Evolutionary conservation across 2,888 invertebrate genomes (phyloP), one percentile per base, ranked within the genome.

Genomic region (Blastobasis lacticolella): DNA sequence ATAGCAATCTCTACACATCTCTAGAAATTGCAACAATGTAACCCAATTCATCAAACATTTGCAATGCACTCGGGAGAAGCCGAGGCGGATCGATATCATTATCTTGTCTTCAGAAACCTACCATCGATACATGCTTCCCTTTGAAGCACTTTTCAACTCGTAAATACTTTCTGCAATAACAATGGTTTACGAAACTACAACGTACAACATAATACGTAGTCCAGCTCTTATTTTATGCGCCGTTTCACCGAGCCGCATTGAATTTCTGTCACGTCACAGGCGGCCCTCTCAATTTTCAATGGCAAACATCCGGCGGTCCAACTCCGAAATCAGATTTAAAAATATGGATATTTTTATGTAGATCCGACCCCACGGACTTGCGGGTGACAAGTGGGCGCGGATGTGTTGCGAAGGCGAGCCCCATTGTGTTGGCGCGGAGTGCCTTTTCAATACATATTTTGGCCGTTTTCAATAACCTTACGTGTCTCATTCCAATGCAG

Each of bases 311-410:
- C 81, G 87, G 76, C 76, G 80, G 53, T 49, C 61, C 56, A 73
- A 80, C 73, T 77, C 73, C 69, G 71, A 84, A 87, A 87, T 87
- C 86, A 83, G 83, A 87, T 87, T 88, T 86, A 83, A 86, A 78
- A 86, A 83, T 84, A 81, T 84, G 78, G 78, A 80, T 81, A 84
- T 85, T 81, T 79, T 78, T 75, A 81, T 81, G 79, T 77, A 81
- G 75, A 81, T 79, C 69, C 69, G 65, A 67, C 78, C 81, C 80
- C 78, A 73, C 77, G 72, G 74, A 71, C 73, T 64, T 78, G 81
- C 64, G 78, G 74, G 75, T 81, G 85, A 83, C 81, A 75, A 79
- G 80, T 78, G 75, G 68, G 71, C 67, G 71, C 62, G 60, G 64
- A 61, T 66, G 66, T 67, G 69, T 74, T 53, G 71, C 73, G 74